Base-by-base conservation (phyloP, 92 coral and sea anemone genomes). In the Parazoanthus darwini region DNA sequence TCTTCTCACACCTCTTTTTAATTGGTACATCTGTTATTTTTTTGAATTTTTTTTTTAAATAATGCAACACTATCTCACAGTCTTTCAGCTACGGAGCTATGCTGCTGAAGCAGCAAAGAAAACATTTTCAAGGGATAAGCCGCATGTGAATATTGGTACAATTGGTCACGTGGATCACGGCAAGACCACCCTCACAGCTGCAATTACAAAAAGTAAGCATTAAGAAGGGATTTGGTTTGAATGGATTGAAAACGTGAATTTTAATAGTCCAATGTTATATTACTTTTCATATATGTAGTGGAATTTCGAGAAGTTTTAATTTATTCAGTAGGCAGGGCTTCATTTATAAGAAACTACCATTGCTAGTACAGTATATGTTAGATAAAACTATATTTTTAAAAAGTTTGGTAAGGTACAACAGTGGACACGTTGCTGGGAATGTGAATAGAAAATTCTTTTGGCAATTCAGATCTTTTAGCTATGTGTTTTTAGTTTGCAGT, bases 111-210 rank as follows among this genome's bases (percentile, higher is more conserved):
- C 96, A n/a, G 86, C 93, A 63, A 97, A 97, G 92, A 89, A 74
- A 29, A 87, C 97, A 20, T 97, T 95, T 84, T 91, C 97, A 65
- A 90, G 99, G 79, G 94, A 89, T 59, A 97, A 97, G 78, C 99
- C 99, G 42, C 99, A 97, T 88, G 99, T 97, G 16, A 97, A 97
- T 87, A 95, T 97, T 91, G 99, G 99, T 36, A 97, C 99, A 2
- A 93, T 97, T 43, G 99, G 99, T 29, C 99, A 97, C 88, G 99
- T 97, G 18, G 99, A 97, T 90, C 99, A 97, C 81, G 99, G 99
- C 15, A 97, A 97, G 84, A 97, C 99, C 73, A 93, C 99, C 11
- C 94, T 97, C 2, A 97, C 99, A 77, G 99, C 99, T 29, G 99
- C 99, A 38, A 95, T 97, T n/a, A 97, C 99, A 39, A 97, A 97